phyloP scores from a whole-genome alignment of 2,797 vertebrate species.

The Hippopotamyrus pictus region DNA sequence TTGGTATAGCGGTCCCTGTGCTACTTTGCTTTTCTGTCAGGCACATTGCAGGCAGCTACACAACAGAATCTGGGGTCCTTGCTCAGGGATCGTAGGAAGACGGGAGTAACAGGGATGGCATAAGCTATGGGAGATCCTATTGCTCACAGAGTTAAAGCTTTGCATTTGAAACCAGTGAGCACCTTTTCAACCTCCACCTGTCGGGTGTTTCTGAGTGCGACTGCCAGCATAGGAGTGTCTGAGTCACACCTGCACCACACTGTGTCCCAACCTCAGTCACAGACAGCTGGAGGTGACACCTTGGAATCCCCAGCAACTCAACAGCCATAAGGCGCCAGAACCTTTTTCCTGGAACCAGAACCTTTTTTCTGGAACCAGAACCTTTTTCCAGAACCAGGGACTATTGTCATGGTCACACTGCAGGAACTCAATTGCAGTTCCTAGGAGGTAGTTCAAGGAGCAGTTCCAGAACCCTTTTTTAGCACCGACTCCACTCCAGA shows the following conservation, averaged over 20 bases:
- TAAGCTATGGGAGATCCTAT: slow-evolving; percentile 12
- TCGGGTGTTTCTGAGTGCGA: background rate
- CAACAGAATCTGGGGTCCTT: slow-evolving; percentile 54
- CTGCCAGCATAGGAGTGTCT: background rate
- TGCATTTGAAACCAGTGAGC: background rate
- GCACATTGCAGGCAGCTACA: slow-evolving; percentile 55
- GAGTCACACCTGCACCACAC: background rate
- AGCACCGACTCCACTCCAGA: background rate
- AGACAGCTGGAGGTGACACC: background rate
- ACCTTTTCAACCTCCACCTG: background rate
- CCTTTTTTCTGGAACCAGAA: background rate
- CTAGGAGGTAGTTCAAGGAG: background rate
- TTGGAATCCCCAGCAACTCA: background rate
- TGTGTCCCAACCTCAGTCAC: background rate
- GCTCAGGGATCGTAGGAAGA: slow-evolving; percentile 43
- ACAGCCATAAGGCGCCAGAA: background rate
- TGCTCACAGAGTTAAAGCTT: background rate
- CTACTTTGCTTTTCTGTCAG: slow-evolving; percentile 57
- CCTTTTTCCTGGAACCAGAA: background rate
- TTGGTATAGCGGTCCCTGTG: slow-evolving; percentile 34
- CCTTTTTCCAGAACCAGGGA: background rate
- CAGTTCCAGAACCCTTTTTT: background rate
- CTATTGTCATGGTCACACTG: background rate
- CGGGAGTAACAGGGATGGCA: slow-evolving; percentile 36
- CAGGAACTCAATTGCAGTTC: background rate